Base-by-base conservation (phyloP, 2,113 vertebrate genomes). In the Tachysurus fulvidraco region DNA sequence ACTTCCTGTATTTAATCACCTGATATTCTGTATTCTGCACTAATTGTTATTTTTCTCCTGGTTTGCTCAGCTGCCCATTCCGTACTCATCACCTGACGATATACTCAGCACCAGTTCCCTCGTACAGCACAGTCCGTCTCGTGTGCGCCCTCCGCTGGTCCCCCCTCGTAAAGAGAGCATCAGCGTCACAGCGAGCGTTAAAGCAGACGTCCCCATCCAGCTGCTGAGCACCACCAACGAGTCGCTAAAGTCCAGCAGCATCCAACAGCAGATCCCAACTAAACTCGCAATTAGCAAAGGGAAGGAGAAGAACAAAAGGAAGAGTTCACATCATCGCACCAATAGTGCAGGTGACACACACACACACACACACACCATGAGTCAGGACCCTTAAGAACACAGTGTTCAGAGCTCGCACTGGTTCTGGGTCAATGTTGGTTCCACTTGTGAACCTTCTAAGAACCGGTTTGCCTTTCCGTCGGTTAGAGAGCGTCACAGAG, bases 221-320 rank as follows among this genome's bases (percentile, higher is more conserved):
- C 95, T 98, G 87, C 90, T 98, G 87, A 98, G 97, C 23, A 92
- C 96, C 80, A 97, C 97, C 84, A 99, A 97, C 89, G 96, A 98
- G 95, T 93, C 93, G 13, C 94, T 96, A 92, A 96, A 96, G 85
- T 94, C 93, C 13, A 88, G 92, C 0, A 92, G 91, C 0, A 92
- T 98, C 60, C 97, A 97, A 92, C 98, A 99, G 94, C 95, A 98
- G 94, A 99, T 99, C 90, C 98, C 98, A 74, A 97, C 96, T 74
- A 98, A 98, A 89, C 95, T 99, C 90, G 97, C 96, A 0, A 83
- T 91, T n/a, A 89, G 96, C 95, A 95, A 96, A 94, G 91, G 93
- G 85, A 98, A 96, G 87, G 97, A 98, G 85, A 98, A 96, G 8
- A 19, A 90, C 81, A 97, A 95, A 89, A 91, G 0, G 80, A 96